Evolutionary conservation across 2,888 invertebrate genomes (phyloP).

Genomic region (Melolontha melolontha): DNA sequence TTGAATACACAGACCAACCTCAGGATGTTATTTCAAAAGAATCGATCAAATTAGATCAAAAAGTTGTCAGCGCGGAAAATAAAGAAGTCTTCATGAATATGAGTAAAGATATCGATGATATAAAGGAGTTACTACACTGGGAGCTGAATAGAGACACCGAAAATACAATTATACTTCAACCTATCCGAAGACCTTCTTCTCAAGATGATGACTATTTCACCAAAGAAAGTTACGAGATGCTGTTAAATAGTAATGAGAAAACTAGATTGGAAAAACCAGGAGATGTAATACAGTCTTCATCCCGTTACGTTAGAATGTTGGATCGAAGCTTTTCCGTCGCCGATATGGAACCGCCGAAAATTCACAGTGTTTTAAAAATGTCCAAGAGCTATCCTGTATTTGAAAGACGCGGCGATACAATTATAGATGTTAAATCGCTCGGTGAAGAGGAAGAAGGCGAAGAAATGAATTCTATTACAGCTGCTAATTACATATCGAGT

Average conservation of each 20-base stretch:
- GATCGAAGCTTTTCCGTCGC: slow-evolving; percentile 41
- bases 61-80: not conserved
- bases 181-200: slow-evolving; percentile 42
- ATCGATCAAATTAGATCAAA: slow-evolving; percentile 18
- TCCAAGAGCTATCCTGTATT: slow-evolving; percentile 52
- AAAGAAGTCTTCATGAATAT: slow-evolving; percentile 38
- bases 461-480: slow-evolving; percentile 47
- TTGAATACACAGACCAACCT: slow-evolving; percentile 27
- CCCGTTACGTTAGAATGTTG: slow-evolving; percentile 48
- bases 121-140: slow-evolving; percentile 59
- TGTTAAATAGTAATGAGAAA: slow-evolving; percentile 33
- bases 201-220: slow-evolving; percentile 32
- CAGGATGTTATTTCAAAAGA: slow-evolving; percentile 41
- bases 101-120: slow-evolving; percentile 45
- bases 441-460: slow-evolving; percentile 31
- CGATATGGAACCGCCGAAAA: slow-evolving; percentile 48
- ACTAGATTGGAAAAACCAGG: slow-evolving; percentile 13
- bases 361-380: slow-evolving; percentile 51
- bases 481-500: slow-evolving; percentile 53
- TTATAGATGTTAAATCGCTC: slow-evolving; percentile 17
- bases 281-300: slow-evolving; percentile 50
- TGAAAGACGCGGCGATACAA: slow-evolving; percentile 47
- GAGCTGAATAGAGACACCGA: slow-evolving; percentile 53
- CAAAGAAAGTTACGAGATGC: slow-evolving; percentile 40
- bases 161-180: slow-evolving; percentile 54